Percentiles rank a stretch among this genome's conserved stretches.
Evolutionary conservation across 2,888 invertebrate genomes (phyloP).

Genomic region (Pterobdella sp.): DNA sequence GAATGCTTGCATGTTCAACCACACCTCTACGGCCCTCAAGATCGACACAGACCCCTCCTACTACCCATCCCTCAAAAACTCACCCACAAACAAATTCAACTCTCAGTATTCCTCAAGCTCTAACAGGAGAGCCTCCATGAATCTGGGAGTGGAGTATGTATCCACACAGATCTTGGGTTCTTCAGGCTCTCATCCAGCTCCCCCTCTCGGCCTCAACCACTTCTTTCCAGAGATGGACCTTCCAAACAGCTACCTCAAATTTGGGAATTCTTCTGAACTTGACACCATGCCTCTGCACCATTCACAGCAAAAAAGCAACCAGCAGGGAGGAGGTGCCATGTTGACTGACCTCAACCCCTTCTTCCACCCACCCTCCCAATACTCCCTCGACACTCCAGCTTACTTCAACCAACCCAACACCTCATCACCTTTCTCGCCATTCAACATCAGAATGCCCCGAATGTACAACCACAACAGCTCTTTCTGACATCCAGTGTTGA

Average conservation of each 20-base stretch:
- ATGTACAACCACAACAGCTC: slow-evolving; percentile 26
- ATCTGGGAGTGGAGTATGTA: slow-evolving; percentile 23
- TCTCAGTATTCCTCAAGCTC: slow-evolving; percentile 14
- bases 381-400: slow-evolving; percentile 15
- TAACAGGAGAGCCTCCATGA: not conserved
- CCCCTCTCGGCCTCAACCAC: slow-evolving; percentile 21
- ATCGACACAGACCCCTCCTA: slow-evolving; percentile 3
- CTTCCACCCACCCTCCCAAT: slow-evolving; percentile 25
- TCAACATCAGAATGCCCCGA: slow-evolving; percentile 29
- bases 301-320: slow-evolving; percentile 17
- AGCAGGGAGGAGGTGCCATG: slow-evolving; percentile 18
- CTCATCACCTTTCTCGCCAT: slow-evolving; percentile 22
- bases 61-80: not conserved
- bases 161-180: slow-evolving; percentile 25
- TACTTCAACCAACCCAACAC: slow-evolving; percentile 25
- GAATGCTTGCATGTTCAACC: slow-evolving; percentile 28
- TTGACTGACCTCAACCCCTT: slow-evolving; percentile 26
- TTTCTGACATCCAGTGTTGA: not conserved
- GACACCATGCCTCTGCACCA: slow-evolving; percentile 23
- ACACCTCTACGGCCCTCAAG: slow-evolving; percentile 1
- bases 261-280: not conserved
- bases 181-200: slow-evolving; percentile 20
- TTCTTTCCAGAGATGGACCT: slow-evolving; percentile 28
- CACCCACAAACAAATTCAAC: slow-evolving; percentile 20
- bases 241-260: slow-evolving; percentile 27